Base-by-base conservation (phyloP, 2,888 invertebrate species). In the Tiphia femorata region DNA sequence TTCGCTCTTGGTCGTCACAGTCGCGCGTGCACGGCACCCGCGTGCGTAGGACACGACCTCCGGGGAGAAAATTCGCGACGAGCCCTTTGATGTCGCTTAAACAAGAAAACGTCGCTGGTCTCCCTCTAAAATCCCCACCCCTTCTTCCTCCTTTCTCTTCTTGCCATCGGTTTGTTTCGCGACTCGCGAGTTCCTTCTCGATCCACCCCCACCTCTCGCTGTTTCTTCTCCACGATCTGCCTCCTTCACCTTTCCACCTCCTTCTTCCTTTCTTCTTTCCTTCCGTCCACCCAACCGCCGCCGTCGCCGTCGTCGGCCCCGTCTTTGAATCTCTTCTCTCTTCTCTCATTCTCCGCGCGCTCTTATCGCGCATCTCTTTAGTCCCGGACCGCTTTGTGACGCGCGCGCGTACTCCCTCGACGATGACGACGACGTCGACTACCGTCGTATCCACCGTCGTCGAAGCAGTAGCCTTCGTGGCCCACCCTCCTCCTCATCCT, bases 21-120 rank as follows among this genome's bases (percentile, higher is more conserved):
- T 25, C 16, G 46, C 49, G 58, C 47, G 25, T 50, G 54, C 48
- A 53, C 25, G 44, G 52, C 56, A 55, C 55, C 59, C 55, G 48
- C 33, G 8, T 42, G 41, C 49, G 48, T 54, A 52, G 62, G 65
- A 60, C 52, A 48, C 51, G 52, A 49, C 29, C 17, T 16, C 23
- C 27, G 43, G 10, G 63, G 33, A 59, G 69, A 64, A 75, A 74
- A 70, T 75, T 75, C 60, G 66, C 72, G 71, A 71, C 68, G 59
- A 58, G 56, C 60, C 72, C 75, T 75, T 75, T 75, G 75, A 75
- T 75, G 75, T 75, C 67, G 70, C 55, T 73, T 74, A 70, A 74
- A 75, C 74, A 68, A n/a, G 76, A 74, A 74, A 75, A 73, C 61
- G 61, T 67, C 46, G 29, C n/a, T n/a, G n/a, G n/a, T n/a, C 43